Conservation (phyloP, 2,797 vertebrate genomes). For the Myotis planiceps region DNA sequence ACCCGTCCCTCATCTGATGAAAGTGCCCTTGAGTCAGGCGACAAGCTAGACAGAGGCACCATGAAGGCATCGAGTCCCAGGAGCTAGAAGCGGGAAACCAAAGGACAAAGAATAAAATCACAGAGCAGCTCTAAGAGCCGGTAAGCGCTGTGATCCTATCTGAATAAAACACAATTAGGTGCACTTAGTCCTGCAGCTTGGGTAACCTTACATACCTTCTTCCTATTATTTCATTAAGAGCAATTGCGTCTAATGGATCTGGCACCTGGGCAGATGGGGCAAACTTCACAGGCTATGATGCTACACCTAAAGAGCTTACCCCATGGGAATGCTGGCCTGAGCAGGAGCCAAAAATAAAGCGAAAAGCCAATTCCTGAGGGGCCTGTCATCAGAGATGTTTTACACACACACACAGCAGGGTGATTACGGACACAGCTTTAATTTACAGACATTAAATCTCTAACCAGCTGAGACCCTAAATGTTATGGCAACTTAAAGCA, state of each 20-base stretch:
- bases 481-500: neutral
- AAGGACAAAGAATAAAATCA: conserved; percentile 2
- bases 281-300: neutral
- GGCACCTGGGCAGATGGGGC: conserved; percentile 19
- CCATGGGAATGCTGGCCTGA: conserved; percentile 53
- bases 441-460: neutral
- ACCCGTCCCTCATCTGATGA: neutral
- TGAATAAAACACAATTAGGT: conserved; percentile 30
- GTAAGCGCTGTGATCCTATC: conserved; percentile 11
- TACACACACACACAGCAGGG: neutral
- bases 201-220: conserved; percentile 54
- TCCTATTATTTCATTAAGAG: conserved; percentile 42
- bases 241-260: conserved; percentile 43
- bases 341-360: conserved; percentile 72
- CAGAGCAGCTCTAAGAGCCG: neutral
- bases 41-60: neutral
- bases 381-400: conserved; percentile 44
- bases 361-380: conserved; percentile 56
- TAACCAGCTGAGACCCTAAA: neutral
- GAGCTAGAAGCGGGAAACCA: neutral
- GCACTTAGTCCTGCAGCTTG: conserved; percentile 16
- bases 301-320: conserved; percentile 59
- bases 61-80: neutral
- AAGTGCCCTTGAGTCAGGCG: conserved; percentile 38
- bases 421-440: neutral